Conservation (phyloP, 1,140 invertebrate genomes). For the Drosophila cardini region DNA sequence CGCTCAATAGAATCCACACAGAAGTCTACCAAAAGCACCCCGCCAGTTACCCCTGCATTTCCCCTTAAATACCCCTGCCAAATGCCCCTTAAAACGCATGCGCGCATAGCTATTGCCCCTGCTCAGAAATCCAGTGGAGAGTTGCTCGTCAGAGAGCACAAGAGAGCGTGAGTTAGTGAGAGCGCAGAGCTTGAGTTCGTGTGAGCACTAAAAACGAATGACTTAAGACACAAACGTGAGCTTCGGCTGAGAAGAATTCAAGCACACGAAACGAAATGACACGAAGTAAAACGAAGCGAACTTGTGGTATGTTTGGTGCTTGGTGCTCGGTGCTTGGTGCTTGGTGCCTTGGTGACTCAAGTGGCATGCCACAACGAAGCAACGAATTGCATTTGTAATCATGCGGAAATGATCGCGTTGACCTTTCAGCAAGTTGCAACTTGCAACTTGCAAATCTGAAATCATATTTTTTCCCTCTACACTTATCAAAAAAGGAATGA, state of each 20-base stretch:
- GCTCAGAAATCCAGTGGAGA: slow-evolving; percentile 61
- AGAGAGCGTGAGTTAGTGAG: background rate
- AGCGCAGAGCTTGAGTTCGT: background rate
- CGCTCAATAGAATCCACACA: slow-evolving; percentile 35
- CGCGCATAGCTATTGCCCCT: slow-evolving; percentile 49
- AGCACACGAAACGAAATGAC: slow-evolving; percentile 12
- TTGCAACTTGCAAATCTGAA: slow-evolving; percentile 10
- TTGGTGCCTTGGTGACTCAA: slow-evolving; percentile 14
- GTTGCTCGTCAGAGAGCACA: slow-evolving; percentile 20
- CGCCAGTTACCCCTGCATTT: slow-evolving; percentile 37
- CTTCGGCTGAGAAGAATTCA: slow-evolving; percentile 22
- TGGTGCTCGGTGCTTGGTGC: slow-evolving; percentile 2
- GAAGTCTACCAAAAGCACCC: slow-evolving; percentile 44
- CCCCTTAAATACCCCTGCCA: slow-evolving; percentile 38
- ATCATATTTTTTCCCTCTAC: no score
- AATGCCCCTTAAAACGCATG: slow-evolving; percentile 28
- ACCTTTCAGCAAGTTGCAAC: slow-evolving; percentile 72
- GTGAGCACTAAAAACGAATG: slow-evolving; percentile 25
- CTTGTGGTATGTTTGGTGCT: slow-evolving; percentile 4
- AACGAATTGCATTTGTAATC: slow-evolving; percentile 76
- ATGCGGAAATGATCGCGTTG: slow-evolving; percentile 83
- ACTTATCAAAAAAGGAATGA: no score
- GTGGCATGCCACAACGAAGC: slow-evolving; percentile 36
- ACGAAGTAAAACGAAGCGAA: background rate
- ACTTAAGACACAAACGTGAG: slow-evolving; percentile 47